These are phyloP conservation scores for Platyscapa corneri DNA, from an alignment of 1,140 invertebrate species.

Conservation along the genomic window DNA sequence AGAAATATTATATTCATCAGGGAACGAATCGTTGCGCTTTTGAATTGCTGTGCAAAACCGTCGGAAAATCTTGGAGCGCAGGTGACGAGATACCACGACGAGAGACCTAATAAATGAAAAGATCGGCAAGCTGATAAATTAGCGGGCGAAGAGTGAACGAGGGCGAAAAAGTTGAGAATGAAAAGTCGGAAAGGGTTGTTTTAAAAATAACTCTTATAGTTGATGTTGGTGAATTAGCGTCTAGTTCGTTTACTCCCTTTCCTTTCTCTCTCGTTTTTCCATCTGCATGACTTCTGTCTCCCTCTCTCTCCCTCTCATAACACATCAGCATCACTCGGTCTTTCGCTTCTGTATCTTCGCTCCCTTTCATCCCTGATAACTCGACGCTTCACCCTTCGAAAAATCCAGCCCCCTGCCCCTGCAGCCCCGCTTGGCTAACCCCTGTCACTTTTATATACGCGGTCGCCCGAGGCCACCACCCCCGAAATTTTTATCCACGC, in stretches of 20 bases:
- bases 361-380: conserved; percentile 30
- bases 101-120: neutral
- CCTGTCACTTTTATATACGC: conserved; percentile 10
- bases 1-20: no score
- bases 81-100: neutral
- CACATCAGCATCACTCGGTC: conserved; percentile 20
- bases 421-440: neutral
- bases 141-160: neutral
- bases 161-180: conserved; percentile 23
- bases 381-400: conserved; percentile 34
- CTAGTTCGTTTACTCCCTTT: conserved; percentile 24
- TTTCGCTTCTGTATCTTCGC: neutral
- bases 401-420: conserved; percentile 4
- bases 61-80: neutral
- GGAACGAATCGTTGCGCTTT: neutral
- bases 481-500: conserved; percentile 58
- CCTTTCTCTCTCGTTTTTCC: neutral
- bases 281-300: neutral
- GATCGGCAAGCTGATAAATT: neutral
- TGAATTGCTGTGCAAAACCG: no score
- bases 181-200: conserved; percentile 39
- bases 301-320: neutral
- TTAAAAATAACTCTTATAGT: conserved; percentile 60
- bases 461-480: conserved; percentile 22
- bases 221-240: conserved; percentile 63